Evolutionary conservation across 2,113 vertebrate species (phyloP).

Genomic region (Hemibagrus wyckioides): DNA sequence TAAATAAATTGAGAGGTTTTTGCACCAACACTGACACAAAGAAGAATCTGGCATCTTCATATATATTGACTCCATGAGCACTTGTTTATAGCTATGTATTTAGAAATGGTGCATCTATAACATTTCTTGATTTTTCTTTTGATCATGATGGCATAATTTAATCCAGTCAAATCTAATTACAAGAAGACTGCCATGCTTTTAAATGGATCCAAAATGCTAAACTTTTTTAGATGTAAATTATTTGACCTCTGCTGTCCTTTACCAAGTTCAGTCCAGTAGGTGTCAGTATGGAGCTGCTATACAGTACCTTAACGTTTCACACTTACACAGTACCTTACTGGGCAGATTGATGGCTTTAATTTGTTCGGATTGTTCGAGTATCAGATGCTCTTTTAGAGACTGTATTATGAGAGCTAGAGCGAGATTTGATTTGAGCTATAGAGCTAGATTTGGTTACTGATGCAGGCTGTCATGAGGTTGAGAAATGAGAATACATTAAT

Average conservation of each 20-base stretch:
- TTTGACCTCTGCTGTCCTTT: background rate
- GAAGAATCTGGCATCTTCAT: background rate
- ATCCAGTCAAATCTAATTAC: background rate
- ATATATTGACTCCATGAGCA: background rate
- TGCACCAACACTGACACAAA: background rate
- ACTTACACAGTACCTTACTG: background rate
- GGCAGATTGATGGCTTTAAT: background rate
- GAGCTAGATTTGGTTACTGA: background rate
- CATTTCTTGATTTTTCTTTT: background rate
- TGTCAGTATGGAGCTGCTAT: conserved; percentile 57
- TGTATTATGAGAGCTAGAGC: no score
- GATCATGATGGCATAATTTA: background rate
- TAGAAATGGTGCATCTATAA: background rate
- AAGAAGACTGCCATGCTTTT: background rate
- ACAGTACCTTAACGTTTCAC: background rate
- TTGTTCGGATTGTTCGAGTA: background rate
- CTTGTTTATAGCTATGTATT: background rate
- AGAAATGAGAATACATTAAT: background rate
- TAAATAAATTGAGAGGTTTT: background rate
- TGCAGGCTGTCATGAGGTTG: background rate
- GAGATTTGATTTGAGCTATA: no score
- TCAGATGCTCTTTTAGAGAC: background rate
- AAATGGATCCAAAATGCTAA: background rate
- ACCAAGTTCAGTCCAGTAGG: conserved; percentile 57
- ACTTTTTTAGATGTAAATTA: background rate